Percentiles rank a stretch among this genome's conserved stretches.
Conservation (phyloP, 2,888 invertebrate species). For the Phortica magna region DNA sequence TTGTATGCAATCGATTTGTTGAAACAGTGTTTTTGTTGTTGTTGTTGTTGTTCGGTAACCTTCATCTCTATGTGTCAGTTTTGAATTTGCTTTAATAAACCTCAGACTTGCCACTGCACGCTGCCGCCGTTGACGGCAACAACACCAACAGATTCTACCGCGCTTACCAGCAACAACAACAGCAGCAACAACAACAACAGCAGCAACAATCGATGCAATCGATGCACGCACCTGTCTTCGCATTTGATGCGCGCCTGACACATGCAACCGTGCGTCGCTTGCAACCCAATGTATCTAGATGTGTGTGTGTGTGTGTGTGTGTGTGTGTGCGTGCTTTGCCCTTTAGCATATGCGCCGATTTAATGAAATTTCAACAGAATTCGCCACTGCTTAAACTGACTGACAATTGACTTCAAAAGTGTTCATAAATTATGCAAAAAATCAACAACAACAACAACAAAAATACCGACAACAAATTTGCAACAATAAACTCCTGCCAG, state of each 20-base stretch:
- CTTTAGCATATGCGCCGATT: slow-evolving; percentile 41
- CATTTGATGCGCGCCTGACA: slow-evolving; percentile 64
- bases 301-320: slow-evolving; percentile 19
- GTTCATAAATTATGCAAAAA: slow-evolving; percentile 2
- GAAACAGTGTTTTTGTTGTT: not conserved
- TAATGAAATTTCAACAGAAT: slow-evolving; percentile 4
- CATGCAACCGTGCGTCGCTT: slow-evolving; percentile 52
- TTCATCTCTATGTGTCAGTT: not conserved
- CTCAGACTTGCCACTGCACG: not conserved
- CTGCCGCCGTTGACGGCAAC: not conserved
- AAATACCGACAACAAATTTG: not conserved
- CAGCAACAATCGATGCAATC: too few relatives aligned
- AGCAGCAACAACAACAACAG: slow-evolving; percentile 4
- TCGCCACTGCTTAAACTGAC: not conserved
- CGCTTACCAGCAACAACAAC: not conserved
- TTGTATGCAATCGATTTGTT: not conserved
- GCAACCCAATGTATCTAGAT: slow-evolving; percentile 38
- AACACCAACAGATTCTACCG: too few relatives aligned
- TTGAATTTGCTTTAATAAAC: slow-evolving; percentile 1
- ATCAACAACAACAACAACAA: not conserved
- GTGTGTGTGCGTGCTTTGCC: slow-evolving; percentile 32
- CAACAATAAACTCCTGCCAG: not conserved
- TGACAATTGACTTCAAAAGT: not conserved
- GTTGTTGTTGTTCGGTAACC: not conserved
- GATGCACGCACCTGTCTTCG: slow-evolving; percentile 44